These are phyloP conservation scores for Phaenicophaeus curvirostris DNA, from an alignment of 2,797 vertebrate genomes.

Conservation along the genomic window DNA sequence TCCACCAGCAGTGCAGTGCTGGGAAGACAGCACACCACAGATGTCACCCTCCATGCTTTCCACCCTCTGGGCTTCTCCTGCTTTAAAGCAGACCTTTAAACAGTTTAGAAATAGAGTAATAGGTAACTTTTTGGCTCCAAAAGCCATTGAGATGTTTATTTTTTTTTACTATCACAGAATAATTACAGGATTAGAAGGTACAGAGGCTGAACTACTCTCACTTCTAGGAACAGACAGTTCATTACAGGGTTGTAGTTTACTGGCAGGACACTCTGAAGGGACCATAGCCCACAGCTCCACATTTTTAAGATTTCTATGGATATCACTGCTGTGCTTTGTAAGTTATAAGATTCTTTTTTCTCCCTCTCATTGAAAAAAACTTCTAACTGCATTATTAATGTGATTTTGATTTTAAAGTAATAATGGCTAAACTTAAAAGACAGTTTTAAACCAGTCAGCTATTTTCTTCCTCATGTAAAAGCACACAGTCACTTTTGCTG, in stretches of 20 bases:
- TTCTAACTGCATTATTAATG: not conserved
- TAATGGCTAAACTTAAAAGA: not conserved
- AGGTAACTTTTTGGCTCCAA: not conserved
- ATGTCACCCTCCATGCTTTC: not conserved
- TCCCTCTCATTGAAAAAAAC: not conserved
- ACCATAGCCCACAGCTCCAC: not conserved
- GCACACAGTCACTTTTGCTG: not conserved
- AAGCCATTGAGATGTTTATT: not conserved
- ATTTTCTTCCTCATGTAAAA: not conserved
- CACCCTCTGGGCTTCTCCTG: not conserved
- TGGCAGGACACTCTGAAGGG: not conserved
- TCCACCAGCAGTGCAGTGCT: not conserved
- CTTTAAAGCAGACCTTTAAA: not conserved
- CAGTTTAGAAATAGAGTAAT: not conserved
- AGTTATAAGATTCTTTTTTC: not conserved
- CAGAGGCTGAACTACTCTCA: not conserved
- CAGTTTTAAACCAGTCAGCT: not conserved
- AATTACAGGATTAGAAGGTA: not conserved
- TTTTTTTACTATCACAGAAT: not conserved
- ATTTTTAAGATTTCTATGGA: not conserved
- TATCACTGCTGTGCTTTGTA: not conserved
- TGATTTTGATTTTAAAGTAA: not conserved
- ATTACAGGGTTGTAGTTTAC: not conserved
- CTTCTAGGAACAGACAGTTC: not conserved
- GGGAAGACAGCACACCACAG: rapidly evolving